These are phyloP conservation scores for Oedothorax gibbosus DNA, from an alignment of 1,140 invertebrate species.

Conservation along the genomic window DNA sequence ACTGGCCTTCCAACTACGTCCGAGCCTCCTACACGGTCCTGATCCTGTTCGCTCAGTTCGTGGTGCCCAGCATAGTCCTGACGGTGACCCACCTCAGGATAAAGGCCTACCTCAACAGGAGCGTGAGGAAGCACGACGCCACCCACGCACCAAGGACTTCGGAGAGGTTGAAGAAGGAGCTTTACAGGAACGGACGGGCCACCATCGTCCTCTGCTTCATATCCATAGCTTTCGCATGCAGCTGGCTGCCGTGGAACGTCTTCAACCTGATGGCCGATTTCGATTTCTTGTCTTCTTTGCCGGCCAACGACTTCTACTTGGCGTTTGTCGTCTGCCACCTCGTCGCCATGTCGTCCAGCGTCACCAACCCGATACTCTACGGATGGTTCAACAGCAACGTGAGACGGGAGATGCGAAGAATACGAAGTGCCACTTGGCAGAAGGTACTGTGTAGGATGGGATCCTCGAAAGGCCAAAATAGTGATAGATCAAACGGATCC, in stretches of 20 bases:
- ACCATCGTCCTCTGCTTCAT: constrained; percentile 68
- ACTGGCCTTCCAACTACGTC: constrained; percentile 68
- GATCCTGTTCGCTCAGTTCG: constrained; percentile 72
- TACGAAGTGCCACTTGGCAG: neutral
- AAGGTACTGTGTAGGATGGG: neutral
- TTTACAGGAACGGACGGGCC: constrained; percentile 72
- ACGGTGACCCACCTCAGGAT: constrained; percentile 72
- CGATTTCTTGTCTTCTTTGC: constrained; percentile 61
- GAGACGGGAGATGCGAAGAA: constrained; percentile 66
- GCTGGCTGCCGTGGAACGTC: constrained; percentile 73
- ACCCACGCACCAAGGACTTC: constrained; percentile 26
- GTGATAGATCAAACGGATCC: constrained; percentile 32
- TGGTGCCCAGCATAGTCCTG: constrained; percentile 73
- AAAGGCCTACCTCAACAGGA: constrained; percentile 68
- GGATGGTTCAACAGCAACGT: constrained; percentile 73
- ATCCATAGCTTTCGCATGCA: constrained; percentile 67
- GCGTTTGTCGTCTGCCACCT: constrained; percentile 73
- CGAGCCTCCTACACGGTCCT: constrained; percentile 72
- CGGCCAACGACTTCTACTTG: constrained; percentile 68
- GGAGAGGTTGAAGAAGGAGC: constrained; percentile 64
- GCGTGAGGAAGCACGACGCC: constrained; percentile 20
- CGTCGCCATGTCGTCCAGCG: constrained; percentile 73
- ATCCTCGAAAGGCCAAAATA: neutral
- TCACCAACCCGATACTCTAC: constrained; percentile 73
- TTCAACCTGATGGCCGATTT: constrained; percentile 72